Evolutionary conservation across 2,113 vertebrate species (phyloP).

Genomic region (Thunnus thynnus): DNA sequence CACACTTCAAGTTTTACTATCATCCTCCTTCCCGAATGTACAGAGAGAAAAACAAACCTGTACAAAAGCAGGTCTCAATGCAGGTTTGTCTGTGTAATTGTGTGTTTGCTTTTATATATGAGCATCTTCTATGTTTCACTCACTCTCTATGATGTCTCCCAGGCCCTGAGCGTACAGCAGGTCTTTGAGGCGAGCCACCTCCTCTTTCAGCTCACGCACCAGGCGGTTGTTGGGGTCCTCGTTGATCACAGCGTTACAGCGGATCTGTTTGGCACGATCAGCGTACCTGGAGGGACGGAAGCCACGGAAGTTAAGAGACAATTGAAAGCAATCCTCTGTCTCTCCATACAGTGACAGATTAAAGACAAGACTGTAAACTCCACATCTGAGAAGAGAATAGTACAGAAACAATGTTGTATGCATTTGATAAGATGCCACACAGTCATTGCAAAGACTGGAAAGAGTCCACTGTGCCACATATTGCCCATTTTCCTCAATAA

Average conservation of each 20-base stretch:
- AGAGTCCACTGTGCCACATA: not conserved
- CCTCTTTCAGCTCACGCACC: constrained; percentile 97
- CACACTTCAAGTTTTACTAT: constrained; percentile 35
- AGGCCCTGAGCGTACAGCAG: constrained; percentile 95
- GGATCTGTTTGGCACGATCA: constrained; percentile 98
- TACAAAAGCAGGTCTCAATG: constrained; percentile 9
- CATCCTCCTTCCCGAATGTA: constrained; percentile 20
- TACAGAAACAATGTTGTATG: not conserved
- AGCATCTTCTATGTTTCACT: constrained; percentile 67
- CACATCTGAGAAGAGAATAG: no score
- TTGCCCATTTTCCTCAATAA: not conserved
- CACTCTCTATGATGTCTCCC: constrained; percentile 98
- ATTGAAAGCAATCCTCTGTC: not conserved
- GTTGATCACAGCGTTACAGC: constrained; percentile 96
- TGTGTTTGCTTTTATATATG: not conserved
- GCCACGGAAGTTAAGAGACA: not conserved
- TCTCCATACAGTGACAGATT: not conserved
- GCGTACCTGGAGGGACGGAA: constrained; percentile 87
- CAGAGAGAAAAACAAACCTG: constrained; percentile 29
- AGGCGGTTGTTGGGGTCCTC: constrained; percentile 99
- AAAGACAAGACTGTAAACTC: not conserved
- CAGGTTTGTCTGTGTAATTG: constrained; percentile 1
- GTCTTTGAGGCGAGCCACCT: constrained; percentile 95
- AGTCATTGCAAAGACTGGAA: not conserved
- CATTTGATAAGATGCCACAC: not conserved